Conservation (phyloP, 2,888 invertebrate species). For the Agrotis puta region DNA sequence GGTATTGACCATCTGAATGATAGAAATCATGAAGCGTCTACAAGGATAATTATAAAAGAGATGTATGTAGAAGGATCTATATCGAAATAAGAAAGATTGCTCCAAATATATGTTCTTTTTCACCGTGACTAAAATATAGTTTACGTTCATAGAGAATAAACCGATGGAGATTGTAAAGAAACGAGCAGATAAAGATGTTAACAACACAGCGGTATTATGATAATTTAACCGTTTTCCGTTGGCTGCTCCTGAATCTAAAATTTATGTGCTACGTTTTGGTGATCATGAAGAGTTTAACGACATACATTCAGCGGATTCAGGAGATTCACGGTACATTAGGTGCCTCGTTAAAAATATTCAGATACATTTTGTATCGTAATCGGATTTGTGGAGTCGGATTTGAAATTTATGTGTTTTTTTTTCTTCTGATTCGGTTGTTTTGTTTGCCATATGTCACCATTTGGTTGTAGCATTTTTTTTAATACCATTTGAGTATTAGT, state of each 20-base stretch:
- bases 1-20: too few species aligned
- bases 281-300: conserved; percentile 42
- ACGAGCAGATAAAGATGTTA: background rate
- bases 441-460: background rate
- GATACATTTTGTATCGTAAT: conserved; percentile 10
- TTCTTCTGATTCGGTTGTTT: background rate
- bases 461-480: too few species aligned
- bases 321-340: conserved; percentile 35
- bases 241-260: conserved; percentile 21
- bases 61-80: background rate
- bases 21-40: too few species aligned
- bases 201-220: conserved; percentile 26
- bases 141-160: background rate
- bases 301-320: conserved; percentile 23
- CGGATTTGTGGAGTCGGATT: conserved; percentile 9
- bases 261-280: conserved; percentile 34
- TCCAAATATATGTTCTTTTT: too few species aligned
- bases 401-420: conserved; percentile 6
- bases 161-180: background rate
- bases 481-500: too few species aligned
- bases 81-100: too few species aligned
- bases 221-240: conserved; percentile 28
- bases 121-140: background rate
- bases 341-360: conserved; percentile 26
- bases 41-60: too few species aligned